These are phyloP conservation scores for Notoglanidium macrostoma DNA, from an alignment of 2,797 vertebrate species.

Conservation along the genomic window DNA sequence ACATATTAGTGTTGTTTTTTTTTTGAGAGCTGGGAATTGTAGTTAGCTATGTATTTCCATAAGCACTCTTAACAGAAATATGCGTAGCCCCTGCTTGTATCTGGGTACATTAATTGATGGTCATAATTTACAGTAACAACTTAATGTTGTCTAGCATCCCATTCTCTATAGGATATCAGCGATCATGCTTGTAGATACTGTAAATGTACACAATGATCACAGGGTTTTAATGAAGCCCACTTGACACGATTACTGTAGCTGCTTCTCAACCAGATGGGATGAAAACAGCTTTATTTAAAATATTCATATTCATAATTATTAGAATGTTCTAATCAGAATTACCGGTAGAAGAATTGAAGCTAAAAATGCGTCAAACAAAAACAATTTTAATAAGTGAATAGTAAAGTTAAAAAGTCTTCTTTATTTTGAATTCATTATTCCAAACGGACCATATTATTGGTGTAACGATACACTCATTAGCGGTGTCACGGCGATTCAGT, in stretches of 20 bases:
- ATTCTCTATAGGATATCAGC: neutral
- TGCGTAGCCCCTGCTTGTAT: neutral
- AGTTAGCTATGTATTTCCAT: neutral
- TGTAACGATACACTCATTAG: neutral
- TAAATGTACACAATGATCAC: neutral
- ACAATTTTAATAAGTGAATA: neutral
- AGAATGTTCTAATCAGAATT: neutral
- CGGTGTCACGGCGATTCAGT: no score
- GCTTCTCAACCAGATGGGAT: neutral
- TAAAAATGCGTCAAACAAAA: neutral
- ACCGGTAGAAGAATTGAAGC: neutral
- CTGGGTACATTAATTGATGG: neutral
- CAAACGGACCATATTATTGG: neutral
- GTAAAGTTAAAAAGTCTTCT: neutral
- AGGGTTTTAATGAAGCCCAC: neutral
- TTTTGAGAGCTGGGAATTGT: neutral
- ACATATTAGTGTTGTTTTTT: conserved; percentile 19
- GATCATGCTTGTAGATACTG: neutral
- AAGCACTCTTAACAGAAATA: neutral
- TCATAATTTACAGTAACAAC: neutral
- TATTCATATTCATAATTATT: neutral
- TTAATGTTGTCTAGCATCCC: neutral
- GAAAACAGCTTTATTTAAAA: neutral
- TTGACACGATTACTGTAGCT: neutral
- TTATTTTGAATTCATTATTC: neutral